Percentiles rank a stretch among this genome's conserved stretches.
Conservation (phyloP, 2,113 vertebrate genomes). For the Pungitius pungitius region DNA sequence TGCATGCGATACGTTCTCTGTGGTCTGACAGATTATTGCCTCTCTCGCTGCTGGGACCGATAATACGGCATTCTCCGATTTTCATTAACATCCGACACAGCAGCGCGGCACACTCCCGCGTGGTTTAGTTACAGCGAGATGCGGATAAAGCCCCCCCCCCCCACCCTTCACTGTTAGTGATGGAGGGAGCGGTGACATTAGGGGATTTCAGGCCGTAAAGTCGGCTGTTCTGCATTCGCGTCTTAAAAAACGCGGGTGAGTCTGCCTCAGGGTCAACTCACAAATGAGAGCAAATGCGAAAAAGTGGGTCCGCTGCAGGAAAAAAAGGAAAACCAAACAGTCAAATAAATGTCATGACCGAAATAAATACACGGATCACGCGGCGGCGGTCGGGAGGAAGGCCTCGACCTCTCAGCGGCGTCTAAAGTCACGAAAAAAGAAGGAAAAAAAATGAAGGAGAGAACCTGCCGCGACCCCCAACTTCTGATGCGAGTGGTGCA, state of each 20-base stretch:
- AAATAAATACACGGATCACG: slow-evolving; percentile 56
- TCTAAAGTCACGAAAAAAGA: slow-evolving; percentile 31
- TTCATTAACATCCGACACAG: slow-evolving; percentile 69
- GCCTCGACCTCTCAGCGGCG: slow-evolving; percentile 47
- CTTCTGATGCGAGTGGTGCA: slow-evolving; percentile 25
- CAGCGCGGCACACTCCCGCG: slow-evolving; percentile 55
- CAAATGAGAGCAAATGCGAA: neutral
- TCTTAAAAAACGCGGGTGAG: slow-evolving; percentile 38
- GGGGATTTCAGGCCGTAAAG: slow-evolving; percentile 58
- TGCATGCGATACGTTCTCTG: slow-evolving; percentile 53
- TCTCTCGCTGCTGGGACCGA: slow-evolving; percentile 67
- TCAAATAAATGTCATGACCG: slow-evolving; percentile 51
- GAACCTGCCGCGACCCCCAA: slow-evolving; percentile 29
- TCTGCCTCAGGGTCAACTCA: slow-evolving; percentile 39
- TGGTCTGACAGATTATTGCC: slow-evolving; percentile 69
- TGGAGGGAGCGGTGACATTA: slow-evolving; percentile 46
- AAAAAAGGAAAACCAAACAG: slow-evolving; percentile 10
- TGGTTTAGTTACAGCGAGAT: slow-evolving; percentile 63
- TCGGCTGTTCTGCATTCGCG: slow-evolving; percentile 31
- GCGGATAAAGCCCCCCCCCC: slow-evolving; percentile 53
- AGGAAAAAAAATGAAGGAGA: slow-evolving; percentile 9
- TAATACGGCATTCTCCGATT: slow-evolving; percentile 63
- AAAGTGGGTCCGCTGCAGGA: slow-evolving; percentile 14
- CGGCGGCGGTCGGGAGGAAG: slow-evolving; percentile 22
- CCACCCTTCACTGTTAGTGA: slow-evolving; percentile 39